phyloP scores from a whole-genome alignment of 2,888 invertebrate species.

The Conomelus anceps region DNA sequence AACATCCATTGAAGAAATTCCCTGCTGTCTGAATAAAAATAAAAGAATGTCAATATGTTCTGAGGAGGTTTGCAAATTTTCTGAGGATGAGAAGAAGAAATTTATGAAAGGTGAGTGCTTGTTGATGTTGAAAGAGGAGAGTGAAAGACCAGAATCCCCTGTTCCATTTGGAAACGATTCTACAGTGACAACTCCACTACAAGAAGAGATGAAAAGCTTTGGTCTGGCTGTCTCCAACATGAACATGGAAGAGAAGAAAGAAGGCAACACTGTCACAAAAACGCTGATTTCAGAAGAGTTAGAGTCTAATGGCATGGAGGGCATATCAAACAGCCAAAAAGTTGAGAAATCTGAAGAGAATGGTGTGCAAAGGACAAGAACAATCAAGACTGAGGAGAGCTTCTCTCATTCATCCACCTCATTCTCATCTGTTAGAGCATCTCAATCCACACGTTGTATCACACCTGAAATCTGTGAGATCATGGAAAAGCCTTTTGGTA shows the following conservation, averaged over 20 bases:
- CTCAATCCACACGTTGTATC: slow-evolving; percentile 19
- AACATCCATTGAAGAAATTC: slow-evolving; percentile 8
- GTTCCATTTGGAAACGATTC: slow-evolving; percentile 21
- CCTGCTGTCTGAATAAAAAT: slow-evolving; percentile 10
- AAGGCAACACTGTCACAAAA: not conserved
- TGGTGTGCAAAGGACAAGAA: slow-evolving; percentile 15
- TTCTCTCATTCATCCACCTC: slow-evolving; percentile 16
- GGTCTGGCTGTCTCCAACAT: not conserved
- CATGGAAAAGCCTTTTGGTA: slow-evolving; percentile 30
- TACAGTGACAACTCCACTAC: not conserved
- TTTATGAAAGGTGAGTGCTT: not conserved
- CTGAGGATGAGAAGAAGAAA: slow-evolving; percentile 15
- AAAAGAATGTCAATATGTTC: slow-evolving; percentile 38
- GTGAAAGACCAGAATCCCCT: slow-evolving; percentile 28
- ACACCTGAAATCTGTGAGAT: slow-evolving; percentile 29
- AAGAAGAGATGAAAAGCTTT: not conserved
- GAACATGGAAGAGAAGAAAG: not conserved
- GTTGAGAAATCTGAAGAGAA: slow-evolving; percentile 18
- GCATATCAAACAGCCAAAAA: slow-evolving; percentile 2
- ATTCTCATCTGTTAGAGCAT: slow-evolving; percentile 7
- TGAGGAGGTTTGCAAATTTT: slow-evolving; percentile 33
- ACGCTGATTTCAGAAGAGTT: not conserved
- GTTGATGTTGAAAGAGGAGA: slow-evolving; percentile 15
- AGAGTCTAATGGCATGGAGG: slow-evolving; percentile 1
- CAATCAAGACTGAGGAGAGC: slow-evolving; percentile 20